A percentile compares a stretch with the other conserved stretches of the same genome.
These are phyloP conservation scores for Carcharodon carcharias DNA, from an alignment of 2,797 vertebrate species.

Conservation along the genomic window DNA sequence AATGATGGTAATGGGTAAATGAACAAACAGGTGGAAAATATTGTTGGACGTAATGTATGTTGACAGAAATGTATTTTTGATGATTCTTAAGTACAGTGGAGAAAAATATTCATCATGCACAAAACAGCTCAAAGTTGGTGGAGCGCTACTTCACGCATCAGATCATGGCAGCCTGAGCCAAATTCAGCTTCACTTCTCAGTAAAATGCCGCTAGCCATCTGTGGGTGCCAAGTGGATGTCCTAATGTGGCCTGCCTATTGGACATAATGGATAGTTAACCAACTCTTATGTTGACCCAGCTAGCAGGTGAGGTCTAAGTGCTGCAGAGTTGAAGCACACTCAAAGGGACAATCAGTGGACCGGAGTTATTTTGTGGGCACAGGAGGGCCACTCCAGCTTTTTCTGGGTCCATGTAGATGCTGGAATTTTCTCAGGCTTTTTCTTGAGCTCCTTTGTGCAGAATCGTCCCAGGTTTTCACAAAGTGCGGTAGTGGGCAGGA, in stretches of 20 bases:
- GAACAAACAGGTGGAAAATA: background rate
- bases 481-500: too few species aligned
- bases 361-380: background rate
- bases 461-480: too few species aligned
- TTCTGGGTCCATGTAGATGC: background rate
- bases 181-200: background rate
- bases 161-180: background rate
- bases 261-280: background rate
- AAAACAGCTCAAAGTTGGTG: background rate
- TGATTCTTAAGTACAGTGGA: background rate
- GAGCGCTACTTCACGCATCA: background rate
- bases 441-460: too few species aligned
- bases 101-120: background rate
- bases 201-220: background rate
- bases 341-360: background rate
- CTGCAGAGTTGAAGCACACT: background rate
- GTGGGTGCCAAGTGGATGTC: background rate
- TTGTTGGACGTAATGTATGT: background rate
- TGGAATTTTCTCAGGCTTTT: background rate
- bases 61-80: background rate
- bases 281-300: background rate
- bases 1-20: background rate
- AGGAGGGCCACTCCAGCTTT: background rate
- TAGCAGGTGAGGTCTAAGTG: background rate
- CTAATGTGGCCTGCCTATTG: background rate